Percentiles rank a stretch among this genome's conserved stretches.
Conservation (phyloP, 2,797 vertebrate genomes). For the Rhinella marina region DNA sequence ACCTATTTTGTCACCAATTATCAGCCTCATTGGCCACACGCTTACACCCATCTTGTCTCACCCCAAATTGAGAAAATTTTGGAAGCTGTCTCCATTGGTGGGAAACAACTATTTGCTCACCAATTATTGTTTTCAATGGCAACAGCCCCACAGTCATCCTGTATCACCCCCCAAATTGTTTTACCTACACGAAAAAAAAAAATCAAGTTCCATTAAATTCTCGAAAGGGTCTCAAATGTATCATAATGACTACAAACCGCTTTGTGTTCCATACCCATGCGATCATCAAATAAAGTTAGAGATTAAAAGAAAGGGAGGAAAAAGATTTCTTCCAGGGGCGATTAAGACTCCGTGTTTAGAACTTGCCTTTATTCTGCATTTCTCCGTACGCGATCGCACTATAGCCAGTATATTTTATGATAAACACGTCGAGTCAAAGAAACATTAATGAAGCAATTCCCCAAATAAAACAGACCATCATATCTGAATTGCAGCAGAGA, state of each 20-base stretch:
- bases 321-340: conserved; percentile 64
- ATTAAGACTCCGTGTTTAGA: conserved; percentile 72
- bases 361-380: conserved; percentile 74
- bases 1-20: too few relatives aligned
- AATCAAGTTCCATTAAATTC: neutral
- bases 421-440: conserved; percentile 94
- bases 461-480: conserved; percentile 87
- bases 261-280: neutral
- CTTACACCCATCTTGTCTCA: too few relatives aligned
- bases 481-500: conserved; percentile 84
- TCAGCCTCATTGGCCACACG: too few relatives aligned
- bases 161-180: neutral
- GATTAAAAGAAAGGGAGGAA: conserved; percentile 24
- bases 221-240: neutral
- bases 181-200: neutral
- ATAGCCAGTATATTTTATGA: conserved; percentile 82
- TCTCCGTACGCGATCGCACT: conserved; percentile 76
- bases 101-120: neutral
- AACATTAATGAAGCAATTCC: conserved; percentile 91
- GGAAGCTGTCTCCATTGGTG: too few relatives aligned
- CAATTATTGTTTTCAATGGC: neutral
- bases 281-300: conserved; percentile 35
- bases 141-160: neutral
- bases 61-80: too few relatives aligned
- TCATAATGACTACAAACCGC: conserved; percentile 37